Percentiles rank a stretch among this genome's conserved stretches.
Evolutionary conservation across 2,113 vertebrate genomes (phyloP).

Genomic region (Pan paniscus): DNA sequence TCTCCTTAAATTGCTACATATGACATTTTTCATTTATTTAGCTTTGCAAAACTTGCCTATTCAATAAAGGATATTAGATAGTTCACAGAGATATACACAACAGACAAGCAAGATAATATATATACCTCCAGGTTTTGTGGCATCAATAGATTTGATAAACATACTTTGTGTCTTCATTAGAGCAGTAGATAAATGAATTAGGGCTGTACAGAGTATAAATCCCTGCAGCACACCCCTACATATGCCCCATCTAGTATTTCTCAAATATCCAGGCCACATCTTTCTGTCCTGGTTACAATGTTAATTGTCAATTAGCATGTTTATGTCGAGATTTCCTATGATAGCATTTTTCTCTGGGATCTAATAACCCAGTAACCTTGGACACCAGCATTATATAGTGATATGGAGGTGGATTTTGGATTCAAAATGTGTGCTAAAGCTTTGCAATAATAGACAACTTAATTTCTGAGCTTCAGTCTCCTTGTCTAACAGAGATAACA

Average conservation of each 20-base stretch:
- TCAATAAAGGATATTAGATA: neutral
- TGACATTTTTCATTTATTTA: neutral
- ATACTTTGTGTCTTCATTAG: neutral
- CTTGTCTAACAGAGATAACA: neutral
- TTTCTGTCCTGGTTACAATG: neutral
- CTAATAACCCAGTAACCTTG: neutral
- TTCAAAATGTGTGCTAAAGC: slow-evolving; percentile 11
- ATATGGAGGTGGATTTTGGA: neutral
- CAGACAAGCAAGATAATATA: neutral
- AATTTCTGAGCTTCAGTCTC: neutral
- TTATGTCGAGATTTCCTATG: neutral
- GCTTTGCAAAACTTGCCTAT: neutral
- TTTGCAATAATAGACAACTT: neutral
- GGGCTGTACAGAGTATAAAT: neutral
- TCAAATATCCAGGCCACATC: neutral
- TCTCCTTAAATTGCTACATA: neutral
- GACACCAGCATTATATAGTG: neutral
- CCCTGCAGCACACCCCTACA: rapidly evolving
- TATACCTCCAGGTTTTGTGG: neutral
- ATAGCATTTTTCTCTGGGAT: neutral
- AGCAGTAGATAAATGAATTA: neutral
- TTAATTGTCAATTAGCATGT: neutral
- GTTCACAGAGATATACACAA: neutral
- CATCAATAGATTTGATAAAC: neutral
- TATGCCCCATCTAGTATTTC: neutral